Evolutionary conservation across 2,888 invertebrate genomes (phyloP), one percentile per base, ranked within the genome.

Genomic region (Cyaniris semiargus): DNA sequence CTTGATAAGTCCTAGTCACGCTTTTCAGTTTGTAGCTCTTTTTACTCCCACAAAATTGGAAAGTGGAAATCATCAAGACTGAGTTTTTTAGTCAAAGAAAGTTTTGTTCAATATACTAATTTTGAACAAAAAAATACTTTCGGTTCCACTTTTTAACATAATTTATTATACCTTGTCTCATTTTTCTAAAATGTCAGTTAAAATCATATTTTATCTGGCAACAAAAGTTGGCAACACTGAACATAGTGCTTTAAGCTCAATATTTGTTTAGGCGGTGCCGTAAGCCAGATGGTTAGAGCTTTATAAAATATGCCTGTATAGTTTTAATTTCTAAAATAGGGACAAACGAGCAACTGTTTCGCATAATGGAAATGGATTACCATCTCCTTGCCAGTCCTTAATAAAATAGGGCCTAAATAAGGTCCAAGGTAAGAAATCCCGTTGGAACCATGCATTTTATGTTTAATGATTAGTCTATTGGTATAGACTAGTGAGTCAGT

Each of bases 231-330:
- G 27, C 18, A 66, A 27, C 66, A 31, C 66, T 66, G 66, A 66
- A 66, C 15, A 66, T 31, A 66, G 66, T 66, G 66, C 27, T 60
- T 27, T 66, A 66, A 66, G 27, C 27, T 66, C 66, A 66, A 66
- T 31, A 66, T 66, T 66, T 66, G 66, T 31, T 66, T 15, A 27
- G 66, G 15, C 66, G 6, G 27, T 31, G 15, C 27, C 66, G 66
- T 66, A 31, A 66, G 27, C 66, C 66, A 66, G 66, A 66, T 66
- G 66, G 66, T 66, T 31, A 66, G 23, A 15, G 66, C 27, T 60
- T 13, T 13, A 60, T 60, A 60, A 21, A 23, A 60, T 60, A 60
- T 60, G 5, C 48, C 18, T 53, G 18, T 18, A 53, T 53, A 53
- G 53, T 18, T 53, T 53, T 10, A 44, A 44, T 15, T 53, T 53